Evolutionary conservation across 2,888 invertebrate species (phyloP), one percentile per base, ranked within the genome.

Genomic region (Dascillus cervinus): DNA sequence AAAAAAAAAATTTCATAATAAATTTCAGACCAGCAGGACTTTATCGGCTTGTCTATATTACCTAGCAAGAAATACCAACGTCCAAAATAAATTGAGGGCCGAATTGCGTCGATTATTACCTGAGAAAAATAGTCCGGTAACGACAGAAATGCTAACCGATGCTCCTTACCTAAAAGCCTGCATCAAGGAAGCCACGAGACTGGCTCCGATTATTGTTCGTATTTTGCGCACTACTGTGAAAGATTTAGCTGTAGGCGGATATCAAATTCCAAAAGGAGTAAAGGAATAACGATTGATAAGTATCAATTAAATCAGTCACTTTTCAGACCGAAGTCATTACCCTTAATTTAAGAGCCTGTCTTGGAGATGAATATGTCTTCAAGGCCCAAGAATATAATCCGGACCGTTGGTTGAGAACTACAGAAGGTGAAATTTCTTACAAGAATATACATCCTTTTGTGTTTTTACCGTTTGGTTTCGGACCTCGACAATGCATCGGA

Each of bases 401-500:
- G 2, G 58, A 58, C 35, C 29, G 58, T 34, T 58, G 56, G 56
- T 31, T 58, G 3, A 32, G 52, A 26, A 32, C 35, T 11, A 46
- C 37, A 1, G 29, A 15, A 3, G 45, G 42, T 9, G 50, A 52
- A 20, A 37, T 44, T 6, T 49, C 52, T 9, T 11, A 42, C 11
- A 56, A 52, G 36, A 49, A 44, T 26, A 37, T 32, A 10, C 71
- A 75, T 56, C 75, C 77, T 0, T 79, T 79, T 60, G 66, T 72
- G 0, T 71, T 69, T 24, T 57, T 78, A 34, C 81, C 81, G 0
- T 82, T 82, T 52, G 82, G 82, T 1, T 76, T 75, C 49, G 82
- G 82, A 1, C 69, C 77, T 0, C 70, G 82, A 26, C 71, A 72
- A 40, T 82, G 82, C 49, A 71, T 80, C 34, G 85, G 85, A 3